phyloP scores from a whole-genome alignment of 2,888 invertebrate genomes.

The Mechanitis mazaeus region DNA sequence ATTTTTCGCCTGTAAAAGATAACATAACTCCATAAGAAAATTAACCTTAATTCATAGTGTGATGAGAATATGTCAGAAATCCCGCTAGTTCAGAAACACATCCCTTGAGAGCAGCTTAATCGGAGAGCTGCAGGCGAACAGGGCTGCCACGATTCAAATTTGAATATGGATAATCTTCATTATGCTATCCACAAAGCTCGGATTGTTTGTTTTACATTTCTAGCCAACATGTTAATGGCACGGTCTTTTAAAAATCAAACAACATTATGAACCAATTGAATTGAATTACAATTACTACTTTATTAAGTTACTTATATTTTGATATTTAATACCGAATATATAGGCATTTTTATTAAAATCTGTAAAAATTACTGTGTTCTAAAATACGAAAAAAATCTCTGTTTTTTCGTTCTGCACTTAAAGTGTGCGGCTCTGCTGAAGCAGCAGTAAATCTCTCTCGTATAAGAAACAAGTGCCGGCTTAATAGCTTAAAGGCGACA shows the following conservation, averaged over 20 bases:
- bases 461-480: not conserved
- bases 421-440: too few species aligned
- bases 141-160: slow-evolving; percentile 8
- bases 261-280: too few species aligned
- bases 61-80: not conserved
- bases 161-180: slow-evolving; percentile 6
- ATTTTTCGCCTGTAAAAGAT: too few species aligned
- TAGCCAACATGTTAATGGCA: not conserved
- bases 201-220: slow-evolving; percentile 1
- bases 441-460: not conserved
- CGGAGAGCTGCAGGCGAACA: slow-evolving; percentile 8
- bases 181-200: not conserved
- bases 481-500: not conserved
- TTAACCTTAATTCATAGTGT: not conserved
- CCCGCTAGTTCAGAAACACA: slow-evolving; percentile 2
- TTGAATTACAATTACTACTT: too few species aligned
- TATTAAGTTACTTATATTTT: too few species aligned
- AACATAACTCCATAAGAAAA: not conserved
- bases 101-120: slow-evolving; percentile 10
- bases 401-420: too few species aligned
- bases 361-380: too few species aligned
- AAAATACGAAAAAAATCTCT: too few species aligned
- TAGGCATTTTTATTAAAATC: too few species aligned
- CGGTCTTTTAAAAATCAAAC: not conserved
- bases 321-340: too few species aligned